Base-by-base conservation (phyloP, 2,888 invertebrate species). In the Seladonia tumulorum region DNA sequence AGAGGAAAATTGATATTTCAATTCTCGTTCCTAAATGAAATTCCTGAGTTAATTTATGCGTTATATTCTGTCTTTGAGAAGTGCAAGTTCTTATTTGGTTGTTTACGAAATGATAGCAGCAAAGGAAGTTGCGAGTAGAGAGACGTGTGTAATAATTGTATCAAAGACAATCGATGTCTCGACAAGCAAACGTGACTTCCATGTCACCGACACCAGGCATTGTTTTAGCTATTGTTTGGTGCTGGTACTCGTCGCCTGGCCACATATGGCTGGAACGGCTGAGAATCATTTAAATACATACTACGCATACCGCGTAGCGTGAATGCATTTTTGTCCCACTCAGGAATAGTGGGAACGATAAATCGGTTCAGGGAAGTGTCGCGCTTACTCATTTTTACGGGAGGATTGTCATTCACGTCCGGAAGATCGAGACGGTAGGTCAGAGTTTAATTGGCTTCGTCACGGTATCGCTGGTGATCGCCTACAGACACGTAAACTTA, bases 401-500 rank as follows among this genome's bases (percentile, higher is more conserved):
- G n/a, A 66, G 29, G 10, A 75, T 71, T 42, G 70, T 83, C 84
- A 45, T 60, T 47, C 25, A 49, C 29, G 10, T 71, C 66, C 45
- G 57, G n/a, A 29, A 53, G 35, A 45, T 16, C 60, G n/a, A 14
- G 18, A 18, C 22, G 72, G 45, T 29, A 22, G 57, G 57, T 76
- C 71, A 71, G 29, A 53, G 68, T 45, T 84, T 74, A 77, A 74
- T 84, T 71, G 83, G 25, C 60, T 75, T 83, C 84, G 76, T 74
- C 77, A 60, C 49, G 83, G 14, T 39, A 45, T 42, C n/a, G 42
- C 18, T 18, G 39, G 25, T 7, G 60, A 70, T 70, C 35, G 83
- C 39, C 35, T 16, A n/a, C 42, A 8, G 22, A 18, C 53, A 63
- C 45, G 75, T n/a, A 63, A 83, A 47, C 22, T 53, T 57, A 72